Evolutionary conservation across 2,113 vertebrate species (phyloP).

Genomic region (Tragelaphus imberbis): DNA sequence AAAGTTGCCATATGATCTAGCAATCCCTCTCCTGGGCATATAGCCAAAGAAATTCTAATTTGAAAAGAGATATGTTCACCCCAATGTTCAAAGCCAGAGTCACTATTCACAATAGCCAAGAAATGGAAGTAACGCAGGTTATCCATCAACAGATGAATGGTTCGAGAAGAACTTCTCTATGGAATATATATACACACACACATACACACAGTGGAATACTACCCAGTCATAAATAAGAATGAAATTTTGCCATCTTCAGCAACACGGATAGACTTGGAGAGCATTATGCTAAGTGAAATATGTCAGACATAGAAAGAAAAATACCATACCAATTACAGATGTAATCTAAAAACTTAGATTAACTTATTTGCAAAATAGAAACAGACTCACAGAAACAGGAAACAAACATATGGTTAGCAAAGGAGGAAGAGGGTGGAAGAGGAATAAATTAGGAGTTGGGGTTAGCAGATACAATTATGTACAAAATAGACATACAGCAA

Average conservation of each 20-base stretch:
- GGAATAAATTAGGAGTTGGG: not conserved
- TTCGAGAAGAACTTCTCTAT: not conserved
- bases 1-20: not conserved
- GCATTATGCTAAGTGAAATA: not conserved
- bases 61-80: not conserved
- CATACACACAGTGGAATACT: not conserved
- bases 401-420: not conserved
- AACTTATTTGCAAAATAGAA: not conserved
- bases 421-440: not conserved
- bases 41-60: not conserved
- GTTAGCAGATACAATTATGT: not conserved
- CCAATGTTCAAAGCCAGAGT: not conserved
- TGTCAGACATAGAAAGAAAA: not conserved
- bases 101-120: not conserved
- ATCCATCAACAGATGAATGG: not conserved
- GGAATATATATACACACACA: not conserved
- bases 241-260: not conserved
- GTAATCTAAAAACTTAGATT: not conserved
- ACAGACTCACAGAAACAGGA: not conserved
- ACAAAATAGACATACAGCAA: not conserved
- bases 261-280: not conserved
- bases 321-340: not conserved
- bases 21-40: not conserved
- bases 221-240: not conserved
- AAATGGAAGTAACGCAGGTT: not conserved